phyloP scores from a whole-genome alignment of 2,888 invertebrate species.

The Melanargia galathea region DNA sequence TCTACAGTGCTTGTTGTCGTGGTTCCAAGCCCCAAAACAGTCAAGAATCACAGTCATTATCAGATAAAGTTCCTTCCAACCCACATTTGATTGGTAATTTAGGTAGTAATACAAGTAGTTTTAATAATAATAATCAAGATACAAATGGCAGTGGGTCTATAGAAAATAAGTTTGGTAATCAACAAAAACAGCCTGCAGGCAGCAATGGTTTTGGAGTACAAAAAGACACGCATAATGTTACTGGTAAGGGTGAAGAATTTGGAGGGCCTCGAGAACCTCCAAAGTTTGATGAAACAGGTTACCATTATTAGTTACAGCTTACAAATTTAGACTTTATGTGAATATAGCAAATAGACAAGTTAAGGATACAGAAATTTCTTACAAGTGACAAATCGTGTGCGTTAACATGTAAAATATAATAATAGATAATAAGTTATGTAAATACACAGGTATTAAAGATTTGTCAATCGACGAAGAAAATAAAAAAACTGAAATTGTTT shows the following conservation, averaged over 20 bases:
- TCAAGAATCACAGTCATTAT: neutral
- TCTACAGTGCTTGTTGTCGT: slow-evolving; percentile 28
- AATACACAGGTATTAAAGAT: neutral
- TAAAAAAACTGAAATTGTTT: neutral
- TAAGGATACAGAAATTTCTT: neutral
- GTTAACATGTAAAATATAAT: neutral
- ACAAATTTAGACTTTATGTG: neutral
- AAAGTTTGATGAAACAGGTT: slow-evolving; percentile 68
- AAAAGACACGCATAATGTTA: slow-evolving; percentile 42
- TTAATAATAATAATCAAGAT: neutral
- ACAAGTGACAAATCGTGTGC: neutral
- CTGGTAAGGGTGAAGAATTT: slow-evolving; percentile 61
- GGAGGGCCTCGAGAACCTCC: slow-evolving; percentile 63
- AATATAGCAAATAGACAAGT: neutral
- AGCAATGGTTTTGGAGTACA: slow-evolving; percentile 16
- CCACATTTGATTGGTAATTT: neutral
- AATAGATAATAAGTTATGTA: slow-evolving; percentile 1
- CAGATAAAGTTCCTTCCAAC: neutral
- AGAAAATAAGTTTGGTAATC: slow-evolving; percentile 4
- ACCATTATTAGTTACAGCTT: slow-evolving; percentile 41
- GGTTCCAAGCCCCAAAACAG: slow-evolving; percentile 8
- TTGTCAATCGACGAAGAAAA: neutral
- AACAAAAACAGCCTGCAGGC: too few relatives aligned
- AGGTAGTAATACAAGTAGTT: neutral
- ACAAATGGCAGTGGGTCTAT: neutral